phyloP scores from a whole-genome alignment of 2,888 invertebrate genomes.

The Lepidocyrtoides sp. region DNA sequence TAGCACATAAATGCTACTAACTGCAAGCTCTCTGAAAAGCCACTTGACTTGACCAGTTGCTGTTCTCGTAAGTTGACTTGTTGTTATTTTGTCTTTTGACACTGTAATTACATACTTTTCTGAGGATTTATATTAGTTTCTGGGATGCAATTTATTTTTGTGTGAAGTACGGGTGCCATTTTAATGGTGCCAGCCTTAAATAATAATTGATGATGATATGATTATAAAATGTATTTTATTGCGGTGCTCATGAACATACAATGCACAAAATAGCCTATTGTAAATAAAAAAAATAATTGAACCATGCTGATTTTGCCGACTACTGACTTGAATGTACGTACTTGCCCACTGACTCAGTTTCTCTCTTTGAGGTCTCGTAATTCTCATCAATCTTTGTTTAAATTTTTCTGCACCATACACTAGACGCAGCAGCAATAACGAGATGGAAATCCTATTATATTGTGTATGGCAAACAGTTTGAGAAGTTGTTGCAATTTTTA shows the following conservation, averaged over 20 bases:
- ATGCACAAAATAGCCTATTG: background rate
- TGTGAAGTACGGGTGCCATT: slow-evolving; percentile 46
- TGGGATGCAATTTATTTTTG: slow-evolving; percentile 70
- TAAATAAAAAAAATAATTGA: slow-evolving; percentile 16
- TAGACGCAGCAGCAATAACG: background rate
- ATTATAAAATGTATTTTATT: slow-evolving; percentile 14
- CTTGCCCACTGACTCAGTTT: slow-evolving; percentile 67
- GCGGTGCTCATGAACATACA: slow-evolving; percentile 45
- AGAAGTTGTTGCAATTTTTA: slow-evolving; percentile 76
- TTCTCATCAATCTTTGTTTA: slow-evolving; percentile 38
- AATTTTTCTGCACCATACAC: slow-evolving; percentile 47
- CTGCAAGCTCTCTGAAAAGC: slow-evolving; percentile 24
- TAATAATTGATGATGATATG: slow-evolving; percentile 64
- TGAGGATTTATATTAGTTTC: slow-evolving; percentile 54
- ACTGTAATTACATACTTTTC: slow-evolving; percentile 69
- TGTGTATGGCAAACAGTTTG: slow-evolving; percentile 27
- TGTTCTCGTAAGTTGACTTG: slow-evolving; percentile 56
- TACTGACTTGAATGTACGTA: slow-evolving; percentile 14
- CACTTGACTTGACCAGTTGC: slow-evolving; percentile 50
- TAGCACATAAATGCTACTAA: background rate
- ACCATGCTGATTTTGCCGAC: slow-evolving; percentile 26
- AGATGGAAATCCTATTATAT: slow-evolving; percentile 26
- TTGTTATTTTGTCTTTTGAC: slow-evolving; percentile 68
- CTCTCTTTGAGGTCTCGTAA: slow-evolving; percentile 15
- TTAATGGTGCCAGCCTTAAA: slow-evolving; percentile 57